phyloP scores from a whole-genome alignment of 2,888 invertebrate genomes.

The Zhuqinia jingwanae region DNA sequence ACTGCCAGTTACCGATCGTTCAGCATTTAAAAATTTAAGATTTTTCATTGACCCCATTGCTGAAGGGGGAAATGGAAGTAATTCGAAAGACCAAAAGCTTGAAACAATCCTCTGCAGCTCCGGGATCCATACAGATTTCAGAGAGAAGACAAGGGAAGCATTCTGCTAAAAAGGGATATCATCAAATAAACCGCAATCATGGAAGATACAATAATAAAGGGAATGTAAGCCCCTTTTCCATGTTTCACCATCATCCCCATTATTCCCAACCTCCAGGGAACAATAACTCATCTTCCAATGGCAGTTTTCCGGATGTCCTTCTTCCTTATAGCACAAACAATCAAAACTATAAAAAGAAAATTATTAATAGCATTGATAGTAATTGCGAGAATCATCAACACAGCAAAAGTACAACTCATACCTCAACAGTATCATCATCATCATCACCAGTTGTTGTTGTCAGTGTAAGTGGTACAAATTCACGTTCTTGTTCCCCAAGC shows the following conservation, averaged over 20 bases:
- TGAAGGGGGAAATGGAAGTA: constrained; percentile 83
- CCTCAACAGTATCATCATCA: constrained; percentile 16
- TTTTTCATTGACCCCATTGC: constrained; percentile 97
- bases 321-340: constrained; percentile 58
- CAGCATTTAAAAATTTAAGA: constrained; percentile 93
- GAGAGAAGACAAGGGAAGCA: no score
- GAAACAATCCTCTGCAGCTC: no score
- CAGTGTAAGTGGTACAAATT: no score
- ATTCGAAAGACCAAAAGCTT: constrained; percentile 66
- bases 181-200: no score
- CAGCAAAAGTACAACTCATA: constrained; percentile 24
- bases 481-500: constrained; percentile 27
- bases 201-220: no score
- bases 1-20: constrained; percentile 94
- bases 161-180: no score
- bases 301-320: constrained; percentile 62
- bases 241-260: constrained; percentile 60
- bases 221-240: constrained; percentile 5
- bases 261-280: constrained; percentile 66
- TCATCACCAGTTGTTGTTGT: constrained; percentile 44
- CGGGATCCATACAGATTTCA: no score
- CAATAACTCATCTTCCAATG: constrained; percentile 68
- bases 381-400: no score
- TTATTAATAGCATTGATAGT: constrained; percentile 53
- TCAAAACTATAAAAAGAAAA: constrained; percentile 50